phyloP scores from a whole-genome alignment of 2,113 vertebrate genomes.

The Cochlearius cochlearius region DNA sequence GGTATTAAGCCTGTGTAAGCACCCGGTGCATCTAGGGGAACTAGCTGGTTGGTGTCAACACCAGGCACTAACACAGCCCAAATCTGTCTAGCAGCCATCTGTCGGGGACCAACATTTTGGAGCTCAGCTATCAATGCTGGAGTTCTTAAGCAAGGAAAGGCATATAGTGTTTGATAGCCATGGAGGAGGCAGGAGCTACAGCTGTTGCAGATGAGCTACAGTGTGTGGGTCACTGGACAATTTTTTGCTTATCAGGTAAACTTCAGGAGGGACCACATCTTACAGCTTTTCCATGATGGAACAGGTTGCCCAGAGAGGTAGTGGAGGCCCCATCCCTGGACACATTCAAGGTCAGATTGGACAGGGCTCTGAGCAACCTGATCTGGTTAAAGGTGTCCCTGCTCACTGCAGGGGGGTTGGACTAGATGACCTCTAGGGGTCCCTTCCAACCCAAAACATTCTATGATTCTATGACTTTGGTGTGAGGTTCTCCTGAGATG shows the following conservation, averaged over 20 bases:
- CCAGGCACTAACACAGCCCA: not conserved
- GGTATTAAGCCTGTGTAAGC: not conserved
- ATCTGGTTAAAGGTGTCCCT: too few species aligned
- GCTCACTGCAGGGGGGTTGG: too few species aligned
- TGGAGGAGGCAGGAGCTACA: not conserved
- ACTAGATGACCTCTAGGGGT: too few species aligned
- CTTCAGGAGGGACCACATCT: not conserved
- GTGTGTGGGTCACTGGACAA: not conserved
- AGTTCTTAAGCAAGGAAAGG: not conserved
- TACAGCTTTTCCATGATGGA: not conserved
- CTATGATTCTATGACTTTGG: too few species aligned
- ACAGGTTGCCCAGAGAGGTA: too few species aligned
- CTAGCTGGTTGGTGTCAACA: not conserved
- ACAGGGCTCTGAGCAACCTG: too few species aligned
- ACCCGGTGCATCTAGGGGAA: accelerated
- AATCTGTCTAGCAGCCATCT: not conserved
- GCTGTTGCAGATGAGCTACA: not conserved
- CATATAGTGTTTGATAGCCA: not conserved
- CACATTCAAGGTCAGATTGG: too few species aligned
- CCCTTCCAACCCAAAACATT: too few species aligned
- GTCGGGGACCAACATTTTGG: not conserved
- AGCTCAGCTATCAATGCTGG: not conserved
- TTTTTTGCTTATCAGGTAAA: not conserved
- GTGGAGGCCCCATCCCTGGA: too few species aligned
- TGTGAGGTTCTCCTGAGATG: not conserved